A percentile compares a stretch with the other conserved stretches of the same genome.
Conservation (phyloP, 2,797 vertebrate species). For the Telmatherina bonti region DNA sequence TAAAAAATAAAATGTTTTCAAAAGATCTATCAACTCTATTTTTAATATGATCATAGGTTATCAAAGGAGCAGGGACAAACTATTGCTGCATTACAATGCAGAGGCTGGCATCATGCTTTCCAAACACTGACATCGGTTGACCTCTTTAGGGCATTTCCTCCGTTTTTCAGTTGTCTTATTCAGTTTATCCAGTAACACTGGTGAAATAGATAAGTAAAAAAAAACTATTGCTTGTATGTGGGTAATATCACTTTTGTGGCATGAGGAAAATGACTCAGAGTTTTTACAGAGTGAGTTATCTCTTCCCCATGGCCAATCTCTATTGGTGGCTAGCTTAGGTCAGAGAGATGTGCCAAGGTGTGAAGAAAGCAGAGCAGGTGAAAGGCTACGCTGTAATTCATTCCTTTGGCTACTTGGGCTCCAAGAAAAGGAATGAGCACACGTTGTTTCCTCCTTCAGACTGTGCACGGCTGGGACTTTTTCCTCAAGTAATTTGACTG, state of each 20-base stretch:
- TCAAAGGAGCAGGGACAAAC: too few species aligned
- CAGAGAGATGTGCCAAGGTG: conserved; percentile 48
- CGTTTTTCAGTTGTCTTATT: too few species aligned
- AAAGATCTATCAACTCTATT: not conserved
- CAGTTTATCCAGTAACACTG: too few species aligned
- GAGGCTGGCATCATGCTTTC: too few species aligned
- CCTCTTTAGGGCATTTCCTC: too few species aligned
- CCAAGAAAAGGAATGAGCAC: conserved; percentile 35
- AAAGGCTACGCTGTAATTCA: conserved; percentile 58
- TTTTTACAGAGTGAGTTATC: conserved; percentile 61
- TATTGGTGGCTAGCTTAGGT: conserved; percentile 51
- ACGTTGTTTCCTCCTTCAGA: conserved; percentile 36
- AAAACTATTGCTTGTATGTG: not conserved
- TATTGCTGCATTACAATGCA: too few species aligned
- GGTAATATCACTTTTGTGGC: not conserved
- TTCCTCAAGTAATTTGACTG: conserved; percentile 23
- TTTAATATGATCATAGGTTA: not conserved
- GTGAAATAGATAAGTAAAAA: too few species aligned
- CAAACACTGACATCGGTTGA: too few species aligned
- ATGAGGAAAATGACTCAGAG: conserved; percentile 51
- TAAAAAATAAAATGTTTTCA: not conserved
- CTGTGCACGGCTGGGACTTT: conserved; percentile 25
- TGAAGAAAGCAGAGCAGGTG: conserved; percentile 40
- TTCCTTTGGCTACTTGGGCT: conserved; percentile 38
- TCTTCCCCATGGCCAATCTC: conserved; percentile 51